Conservation (phyloP, 2,113 vertebrate species). For the Atherinomorus stipes region DNA sequence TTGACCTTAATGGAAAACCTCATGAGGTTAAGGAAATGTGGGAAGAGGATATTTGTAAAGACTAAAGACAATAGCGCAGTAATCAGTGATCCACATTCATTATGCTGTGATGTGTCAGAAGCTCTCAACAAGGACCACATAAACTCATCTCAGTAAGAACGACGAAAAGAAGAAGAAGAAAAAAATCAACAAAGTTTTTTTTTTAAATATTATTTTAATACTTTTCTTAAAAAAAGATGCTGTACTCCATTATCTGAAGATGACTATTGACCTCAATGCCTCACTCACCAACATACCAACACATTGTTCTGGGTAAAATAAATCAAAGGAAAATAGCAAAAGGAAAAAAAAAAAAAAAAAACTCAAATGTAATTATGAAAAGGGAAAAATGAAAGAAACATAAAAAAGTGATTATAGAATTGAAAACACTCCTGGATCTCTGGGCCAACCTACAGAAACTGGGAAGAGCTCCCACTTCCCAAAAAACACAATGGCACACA, state of each 20-base stretch:
- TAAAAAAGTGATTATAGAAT: conserved; percentile 29
- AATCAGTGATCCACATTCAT: too few species aligned
- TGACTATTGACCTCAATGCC: conserved; percentile 76
- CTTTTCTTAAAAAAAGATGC: conserved; percentile 77
- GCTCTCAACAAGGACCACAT: too few species aligned
- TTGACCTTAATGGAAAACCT: too few species aligned
- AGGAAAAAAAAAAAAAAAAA: conserved; percentile 31
- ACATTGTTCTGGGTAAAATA: conserved; percentile 67
- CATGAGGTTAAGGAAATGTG: too few species aligned
- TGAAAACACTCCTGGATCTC: conserved; percentile 62
- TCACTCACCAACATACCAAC: conserved; percentile 76
- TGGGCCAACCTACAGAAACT: conserved; percentile 28
- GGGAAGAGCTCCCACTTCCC: conserved; percentile 15
- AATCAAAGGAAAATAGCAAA: conserved; percentile 40
- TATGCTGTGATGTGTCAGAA: too few species aligned
- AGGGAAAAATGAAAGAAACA: conserved; percentile 10
- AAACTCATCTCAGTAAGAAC: not conserved
- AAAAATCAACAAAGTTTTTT: conserved; percentile 1
- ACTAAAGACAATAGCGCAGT: too few species aligned
- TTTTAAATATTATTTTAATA: conserved; percentile 79
- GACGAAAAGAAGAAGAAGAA: not conserved
- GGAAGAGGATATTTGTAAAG: too few species aligned
- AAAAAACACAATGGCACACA: conserved; percentile 64
- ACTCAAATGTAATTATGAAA: conserved; percentile 65
- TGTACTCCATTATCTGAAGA: conserved; percentile 75